phyloP scores from a whole-genome alignment of 2,113 vertebrate genomes.

The Cardinalis cardinalis region DNA sequence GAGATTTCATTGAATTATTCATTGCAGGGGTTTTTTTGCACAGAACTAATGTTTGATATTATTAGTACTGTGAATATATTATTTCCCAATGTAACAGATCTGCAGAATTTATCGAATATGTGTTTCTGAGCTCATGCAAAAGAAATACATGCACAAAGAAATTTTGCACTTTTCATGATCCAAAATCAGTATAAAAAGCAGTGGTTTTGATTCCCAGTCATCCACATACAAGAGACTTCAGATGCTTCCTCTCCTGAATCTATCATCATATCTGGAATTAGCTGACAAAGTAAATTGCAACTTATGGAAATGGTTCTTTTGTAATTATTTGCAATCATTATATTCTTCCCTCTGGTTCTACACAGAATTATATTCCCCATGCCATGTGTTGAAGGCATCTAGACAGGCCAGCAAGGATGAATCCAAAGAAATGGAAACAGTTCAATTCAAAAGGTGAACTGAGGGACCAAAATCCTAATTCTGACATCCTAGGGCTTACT shows the following conservation, averaged over 20 bases:
- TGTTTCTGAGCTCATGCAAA: background rate
- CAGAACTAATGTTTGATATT: background rate
- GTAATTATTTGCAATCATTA: background rate
- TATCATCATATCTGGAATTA: background rate
- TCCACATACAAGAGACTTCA: background rate
- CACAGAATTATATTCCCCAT: background rate
- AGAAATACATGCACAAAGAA: background rate
- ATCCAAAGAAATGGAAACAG: background rate
- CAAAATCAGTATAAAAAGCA: background rate
- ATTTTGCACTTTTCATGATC: background rate
- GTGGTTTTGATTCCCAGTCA: background rate
- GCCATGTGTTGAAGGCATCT: background rate
- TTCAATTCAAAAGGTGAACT: background rate
- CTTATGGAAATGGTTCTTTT: background rate
- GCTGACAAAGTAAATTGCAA: background rate
- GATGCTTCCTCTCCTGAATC: background rate
- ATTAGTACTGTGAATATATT: background rate
- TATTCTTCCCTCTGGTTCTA: background rate
- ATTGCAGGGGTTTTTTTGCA: background rate
- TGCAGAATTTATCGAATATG: background rate
- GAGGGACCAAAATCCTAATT: background rate
- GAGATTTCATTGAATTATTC: background rate
- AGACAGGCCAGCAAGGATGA: background rate
- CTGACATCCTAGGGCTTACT: background rate
- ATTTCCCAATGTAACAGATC: background rate